phyloP scores from a whole-genome alignment of 2,113 vertebrate genomes.

The Meles meles region DNA sequence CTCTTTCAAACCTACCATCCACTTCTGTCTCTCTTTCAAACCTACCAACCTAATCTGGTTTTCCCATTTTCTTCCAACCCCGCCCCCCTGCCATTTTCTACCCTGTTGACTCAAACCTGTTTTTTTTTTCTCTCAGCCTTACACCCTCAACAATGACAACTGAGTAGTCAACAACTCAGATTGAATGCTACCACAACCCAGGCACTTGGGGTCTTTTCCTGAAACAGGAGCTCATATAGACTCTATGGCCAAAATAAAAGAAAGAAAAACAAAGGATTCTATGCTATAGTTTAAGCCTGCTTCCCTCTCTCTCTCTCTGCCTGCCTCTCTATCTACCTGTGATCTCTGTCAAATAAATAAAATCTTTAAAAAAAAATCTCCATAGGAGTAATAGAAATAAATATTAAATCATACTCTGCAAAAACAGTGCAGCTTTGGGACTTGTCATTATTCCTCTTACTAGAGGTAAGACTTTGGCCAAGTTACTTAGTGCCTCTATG shows the following conservation, averaged over 20 bases:
- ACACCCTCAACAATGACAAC: neutral
- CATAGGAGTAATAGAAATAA: neutral
- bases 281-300: neutral
- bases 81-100: neutral
- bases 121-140: neutral
- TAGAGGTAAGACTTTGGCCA: neutral
- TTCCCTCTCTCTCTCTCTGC: too few species aligned
- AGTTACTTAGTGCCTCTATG: neutral
- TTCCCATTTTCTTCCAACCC: neutral
- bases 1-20: slow-evolving; percentile 21
- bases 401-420: slow-evolving; percentile 5
- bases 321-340: too few species aligned
- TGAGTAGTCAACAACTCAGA: neutral
- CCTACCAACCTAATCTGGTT: neutral
- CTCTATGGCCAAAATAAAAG: neutral
- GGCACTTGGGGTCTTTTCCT: neutral
- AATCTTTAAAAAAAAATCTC: neutral
- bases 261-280: neutral
- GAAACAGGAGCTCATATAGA: neutral
- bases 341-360: too few species aligned
- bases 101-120: neutral
- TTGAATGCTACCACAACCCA: neutral
- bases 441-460: neutral
- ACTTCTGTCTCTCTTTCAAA: slow-evolving; percentile 25
- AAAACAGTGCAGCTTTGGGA: neutral